Evolutionary conservation across 2,888 invertebrate genomes (phyloP), one percentile per base, ranked within the genome.

Genomic region (Parascotia fuliginaria): DNA sequence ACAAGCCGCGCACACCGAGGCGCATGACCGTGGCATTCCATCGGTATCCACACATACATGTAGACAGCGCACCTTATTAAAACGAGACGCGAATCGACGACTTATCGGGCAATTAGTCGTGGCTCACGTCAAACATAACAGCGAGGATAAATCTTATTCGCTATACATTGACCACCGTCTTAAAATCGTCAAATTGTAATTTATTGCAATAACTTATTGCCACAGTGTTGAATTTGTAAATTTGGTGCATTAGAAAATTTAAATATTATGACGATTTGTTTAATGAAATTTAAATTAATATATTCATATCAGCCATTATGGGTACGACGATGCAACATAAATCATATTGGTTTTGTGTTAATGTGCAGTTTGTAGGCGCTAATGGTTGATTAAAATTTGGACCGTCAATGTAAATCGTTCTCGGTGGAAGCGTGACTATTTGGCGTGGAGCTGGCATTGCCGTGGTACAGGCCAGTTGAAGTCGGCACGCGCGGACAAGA

Each of bases 81-180:
- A 91, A 91, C 90, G 91, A 91, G 91, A 90, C 88, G 88, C 88
- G 88, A 90, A 91, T 91, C 89, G 90, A 88, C 91, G 90, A 90
- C 89, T 92, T 92, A 91, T 91, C 91, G 91, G 88, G 86, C 91
- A 91, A 91, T 91, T 92, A 92, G 90, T 90, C 85, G 88, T 83
- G 82, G 82, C 82, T 79, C 82, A 83, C 86, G 83, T 85, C 87
- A 85, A 85, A 84, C 81, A 76, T 77, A 82, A 71, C 75, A 65
- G 68, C 80, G 87, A 70, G 58, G 45, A 62, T 57, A 64, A 77
- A 71, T 77, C 73, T 62, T 79, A 76, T 81, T 77, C 68, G 61
- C 59, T 67, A 70, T 90, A 86, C 90, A 89, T 85, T 85, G 88
- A 78, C 68, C 73, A 56, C 53, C 66, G 55, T 55, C 14, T 39